These are phyloP conservation scores for Gobius niger DNA, from an alignment of 2,113 vertebrate genomes.

Conservation along the genomic window DNA sequence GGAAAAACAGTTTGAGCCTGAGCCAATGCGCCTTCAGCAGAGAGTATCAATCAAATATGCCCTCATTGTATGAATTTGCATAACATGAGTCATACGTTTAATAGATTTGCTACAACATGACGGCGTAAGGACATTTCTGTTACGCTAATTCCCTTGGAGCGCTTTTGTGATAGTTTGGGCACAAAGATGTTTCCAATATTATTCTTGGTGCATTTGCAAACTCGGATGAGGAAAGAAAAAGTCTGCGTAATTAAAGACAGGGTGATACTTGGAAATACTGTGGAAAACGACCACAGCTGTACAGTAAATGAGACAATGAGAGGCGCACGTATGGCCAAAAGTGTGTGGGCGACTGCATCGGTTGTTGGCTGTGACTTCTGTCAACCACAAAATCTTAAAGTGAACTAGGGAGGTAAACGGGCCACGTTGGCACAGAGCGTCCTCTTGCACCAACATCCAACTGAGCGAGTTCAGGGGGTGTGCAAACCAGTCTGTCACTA, in stretches of 20 bases:
- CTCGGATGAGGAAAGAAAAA: constrained; percentile 6
- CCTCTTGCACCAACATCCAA: not conserved
- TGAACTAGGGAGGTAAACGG: not conserved
- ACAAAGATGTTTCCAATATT: constrained; percentile 32
- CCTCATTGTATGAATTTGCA: not conserved
- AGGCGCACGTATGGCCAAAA: not conserved
- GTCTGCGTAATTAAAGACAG: constrained; percentile 34
- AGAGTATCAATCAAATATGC: not conserved
- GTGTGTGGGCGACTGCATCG: not conserved
- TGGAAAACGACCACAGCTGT: not conserved
- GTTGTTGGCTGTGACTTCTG: not conserved
- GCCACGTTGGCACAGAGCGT: not conserved
- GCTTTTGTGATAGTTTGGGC: not conserved
- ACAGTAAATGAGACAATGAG: not conserved
- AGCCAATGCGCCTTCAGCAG: not conserved
- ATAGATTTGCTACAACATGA: not conserved
- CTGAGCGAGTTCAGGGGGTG: not conserved
- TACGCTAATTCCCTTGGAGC: constrained; percentile 13
- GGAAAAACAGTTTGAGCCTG: not conserved
- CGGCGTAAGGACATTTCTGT: not conserved
- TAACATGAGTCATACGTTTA: not conserved
- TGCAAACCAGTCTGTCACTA: not conserved
- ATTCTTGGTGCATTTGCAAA: constrained; percentile 22
- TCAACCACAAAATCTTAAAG: no score
- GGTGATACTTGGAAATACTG: not conserved